Evolutionary conservation across 2,113 vertebrate species (phyloP).

Genomic region (Epinephelus fuscoguttatus): DNA sequence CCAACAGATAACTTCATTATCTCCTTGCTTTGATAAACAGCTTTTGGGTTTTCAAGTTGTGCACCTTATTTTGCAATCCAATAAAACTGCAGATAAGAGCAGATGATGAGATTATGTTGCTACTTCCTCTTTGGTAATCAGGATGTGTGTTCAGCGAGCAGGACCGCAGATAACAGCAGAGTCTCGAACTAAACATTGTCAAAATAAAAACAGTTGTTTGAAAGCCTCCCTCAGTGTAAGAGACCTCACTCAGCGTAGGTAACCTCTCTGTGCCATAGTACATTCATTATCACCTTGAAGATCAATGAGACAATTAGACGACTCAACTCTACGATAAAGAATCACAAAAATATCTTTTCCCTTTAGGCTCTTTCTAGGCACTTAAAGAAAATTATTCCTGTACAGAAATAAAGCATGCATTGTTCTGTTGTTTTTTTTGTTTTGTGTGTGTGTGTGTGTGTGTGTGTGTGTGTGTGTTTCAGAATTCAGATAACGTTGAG

Average conservation of each 20-base stretch:
- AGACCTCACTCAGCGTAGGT: constrained; percentile 55
- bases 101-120: constrained; percentile 64
- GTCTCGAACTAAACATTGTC: constrained; percentile 41
- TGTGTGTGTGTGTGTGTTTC: neutral
- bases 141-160: constrained; percentile 54
- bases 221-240: constrained; percentile 47
- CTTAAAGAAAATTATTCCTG: constrained; percentile 87
- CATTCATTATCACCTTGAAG: constrained; percentile 61
- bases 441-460: too few species aligned
- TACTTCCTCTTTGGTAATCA: constrained; percentile 77
- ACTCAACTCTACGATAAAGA: constrained; percentile 82
- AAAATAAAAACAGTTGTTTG: constrained; percentile 20
- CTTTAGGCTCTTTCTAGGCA: constrained; percentile 89
- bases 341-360: constrained; percentile 82
- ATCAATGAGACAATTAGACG: constrained; percentile 41
- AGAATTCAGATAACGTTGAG: constrained; percentile 75
- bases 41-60: constrained; percentile 15
- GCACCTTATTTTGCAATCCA: constrained; percentile 22
- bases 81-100: constrained; percentile 15
- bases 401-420: constrained; percentile 90
- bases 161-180: constrained; percentile 62
- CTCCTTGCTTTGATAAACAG: neutral
- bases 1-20: neutral
- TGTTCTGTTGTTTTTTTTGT: constrained; percentile 68
- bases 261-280: constrained; percentile 46